Base-by-base conservation (phyloP, 2,888 invertebrate genomes). In the Macrophya annulata region DNA sequence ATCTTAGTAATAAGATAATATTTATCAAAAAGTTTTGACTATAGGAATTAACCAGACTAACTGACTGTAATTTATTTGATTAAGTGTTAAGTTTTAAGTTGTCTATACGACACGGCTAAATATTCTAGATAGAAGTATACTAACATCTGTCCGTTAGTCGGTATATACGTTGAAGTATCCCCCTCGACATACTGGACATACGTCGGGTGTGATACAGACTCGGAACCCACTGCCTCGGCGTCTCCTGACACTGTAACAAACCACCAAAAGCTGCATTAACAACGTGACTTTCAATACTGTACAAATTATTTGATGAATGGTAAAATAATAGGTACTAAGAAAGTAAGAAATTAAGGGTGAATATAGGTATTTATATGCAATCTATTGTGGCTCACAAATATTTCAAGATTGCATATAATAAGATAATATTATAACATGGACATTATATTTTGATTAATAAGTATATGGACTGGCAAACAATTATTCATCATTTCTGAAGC, bases 111-210 rank as follows among this genome's bases (percentile, higher is more conserved):
- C 55, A 55, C 1, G 51, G 21, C 8, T 17, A 31, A 15, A 77
- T 51, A 45, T 62, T 40, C 12, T n/a, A 62, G 81, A 81, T 81
- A 51, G 71, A 12, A 83, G 68, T 83, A 72, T 86, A 92, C 94
- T 94, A 94, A 96, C 96, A 96, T 96, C 94, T 96, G 95, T 90
- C 96, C 96, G 94, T 96, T 96, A 87, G 95, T 93, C 90, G 95
- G 94, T 95, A 95, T 94, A 94, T 95, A 93, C 94, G 94, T 91
- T 94, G 95, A 93, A 88, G 94, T 93, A 89, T 94, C 94, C 90
- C 95, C 95, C 90, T 96, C 95, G 91, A 96, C 95, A 94, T 96
- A 96, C 93, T 96, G 95, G 87, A 96, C 95, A 91, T 95, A 95
- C 45, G 95, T 94, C 76, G 95, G 94, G 92, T 95, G 95, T 87